Conservation (phyloP, 2,113 vertebrate genomes). For the Neoarius graeffei region DNA sequence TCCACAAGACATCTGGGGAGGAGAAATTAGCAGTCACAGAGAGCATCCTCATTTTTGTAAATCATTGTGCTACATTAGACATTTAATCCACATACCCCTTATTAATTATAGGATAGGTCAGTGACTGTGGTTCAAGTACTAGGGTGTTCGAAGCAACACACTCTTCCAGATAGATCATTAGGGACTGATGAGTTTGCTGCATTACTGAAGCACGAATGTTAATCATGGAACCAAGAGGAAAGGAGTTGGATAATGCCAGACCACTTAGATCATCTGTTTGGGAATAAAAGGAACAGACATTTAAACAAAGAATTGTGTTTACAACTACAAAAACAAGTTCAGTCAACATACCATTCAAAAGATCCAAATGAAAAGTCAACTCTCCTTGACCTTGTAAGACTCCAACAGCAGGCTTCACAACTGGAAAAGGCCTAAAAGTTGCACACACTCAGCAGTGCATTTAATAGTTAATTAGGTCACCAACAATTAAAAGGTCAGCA, state of each 20-base stretch:
- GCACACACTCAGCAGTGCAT: not conserved
- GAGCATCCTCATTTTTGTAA: not conserved
- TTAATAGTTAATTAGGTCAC: not conserved
- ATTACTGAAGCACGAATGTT: constrained; percentile 71
- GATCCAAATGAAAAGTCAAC: constrained; percentile 68
- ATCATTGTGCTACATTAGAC: not conserved
- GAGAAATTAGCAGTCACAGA: not conserved
- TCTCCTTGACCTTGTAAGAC: constrained; percentile 57
- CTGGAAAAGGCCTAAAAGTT: constrained; percentile 56
- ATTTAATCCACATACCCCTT: constrained; percentile 67
- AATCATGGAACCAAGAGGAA: constrained; percentile 74
- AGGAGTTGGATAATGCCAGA: constrained; percentile 53
- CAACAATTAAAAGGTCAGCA: no score
- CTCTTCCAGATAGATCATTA: constrained; percentile 74
- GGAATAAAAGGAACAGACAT: not conserved
- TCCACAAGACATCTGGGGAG: constrained; percentile 73
- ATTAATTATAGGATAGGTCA: constrained; percentile 66
- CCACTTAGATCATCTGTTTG: constrained; percentile 65
- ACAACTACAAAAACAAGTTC: no score
- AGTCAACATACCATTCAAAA: constrained; percentile 62
- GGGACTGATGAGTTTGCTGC: constrained; percentile 69
- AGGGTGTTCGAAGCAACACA: constrained; percentile 67
- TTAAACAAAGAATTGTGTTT: constrained; percentile 41
- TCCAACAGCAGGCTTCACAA: constrained; percentile 53
- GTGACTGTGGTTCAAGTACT: constrained; percentile 45